Base-by-base conservation (phyloP, 2,888 invertebrate genomes). In the Patella caerulea region DNA sequence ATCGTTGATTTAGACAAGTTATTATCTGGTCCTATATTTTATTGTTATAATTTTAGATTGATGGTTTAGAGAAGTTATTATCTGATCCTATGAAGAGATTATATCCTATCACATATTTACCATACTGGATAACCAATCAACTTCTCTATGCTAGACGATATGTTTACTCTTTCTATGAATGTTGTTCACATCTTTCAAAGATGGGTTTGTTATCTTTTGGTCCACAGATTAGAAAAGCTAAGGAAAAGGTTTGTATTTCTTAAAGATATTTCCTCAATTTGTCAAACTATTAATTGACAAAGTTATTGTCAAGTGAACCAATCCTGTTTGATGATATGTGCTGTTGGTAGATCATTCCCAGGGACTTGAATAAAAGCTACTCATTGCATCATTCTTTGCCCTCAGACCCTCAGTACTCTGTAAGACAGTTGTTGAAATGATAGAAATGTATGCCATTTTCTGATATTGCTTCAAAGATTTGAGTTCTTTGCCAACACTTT, bases 151-250 rank as follows among this genome's bases (percentile, higher is more conserved):
- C 92, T 52, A 92, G 94, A 19, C 94, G 93, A 84, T 95, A 94
- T 86, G 93, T 95, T 73, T 93, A 93, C 85, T 91, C 92, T 34
- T 92, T 95, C 78, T 92, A 94, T 83, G 94, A 94, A 65, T 92
- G 93, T 2, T 88, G 95, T 45, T 92, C 92, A 2, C 91, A 93
- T n/a, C 91, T 96, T 0, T 94, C 94, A 82, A 94, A 94, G 80
- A 93, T 95, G 88, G 92, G 96, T 0, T 90, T 96, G 15, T 83
- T 95, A 14, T 95, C 96, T 85, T 94, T 95, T 85, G 94, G 95
- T 0, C 94, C 94, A 0, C 93, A 94, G 79, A 91, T 93, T 73
- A 91, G 93, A 54, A 94, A 95, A 85, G 94, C 95, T 83, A 95
- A 94, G 87, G 95, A 94, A 88, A 94, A 94, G 92, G 93, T 94